phyloP scores from a whole-genome alignment of 2,797 vertebrate genomes.

The Manis javanica region DNA sequence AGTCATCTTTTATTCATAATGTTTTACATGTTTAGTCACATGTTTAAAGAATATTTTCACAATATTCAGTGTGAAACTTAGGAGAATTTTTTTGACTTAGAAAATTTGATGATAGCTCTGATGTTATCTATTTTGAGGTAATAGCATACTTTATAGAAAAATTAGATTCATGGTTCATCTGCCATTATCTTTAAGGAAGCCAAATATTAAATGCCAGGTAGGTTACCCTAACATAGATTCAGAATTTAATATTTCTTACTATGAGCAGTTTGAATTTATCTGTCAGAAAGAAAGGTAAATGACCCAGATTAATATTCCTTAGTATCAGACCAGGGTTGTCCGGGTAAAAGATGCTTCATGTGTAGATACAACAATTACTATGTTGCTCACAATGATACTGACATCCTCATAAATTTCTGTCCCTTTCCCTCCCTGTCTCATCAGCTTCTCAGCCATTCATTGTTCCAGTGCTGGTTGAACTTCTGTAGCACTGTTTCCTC shows the following conservation, averaged over 20 bases:
- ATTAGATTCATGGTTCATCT: neutral
- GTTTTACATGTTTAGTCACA: neutral
- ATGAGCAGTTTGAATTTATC: neutral
- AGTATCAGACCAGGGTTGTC: neutral
- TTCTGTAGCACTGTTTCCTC: neutral
- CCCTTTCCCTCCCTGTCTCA: neutral
- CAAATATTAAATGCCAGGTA: conserved; percentile 22
- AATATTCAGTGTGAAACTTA: neutral
- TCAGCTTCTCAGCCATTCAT: neutral
- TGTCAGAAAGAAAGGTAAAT: neutral
- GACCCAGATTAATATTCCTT: neutral
- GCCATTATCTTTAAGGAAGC: neutral
- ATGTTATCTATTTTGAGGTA: neutral
- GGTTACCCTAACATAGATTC: neutral
- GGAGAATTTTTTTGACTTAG: conserved; percentile 16
- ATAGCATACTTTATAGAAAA: conserved; percentile 14
- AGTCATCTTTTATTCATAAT: neutral
- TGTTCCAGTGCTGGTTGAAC: neutral
- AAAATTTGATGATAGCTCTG: neutral
- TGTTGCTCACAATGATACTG: neutral
- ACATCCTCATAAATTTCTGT: neutral
- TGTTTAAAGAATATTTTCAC: neutral
- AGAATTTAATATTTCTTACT: neutral
- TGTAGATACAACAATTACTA: neutral
- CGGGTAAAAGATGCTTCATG: neutral